phyloP scores from a whole-genome alignment of 1,140 invertebrate genomes.

The Neodiprion lecontei region DNA sequence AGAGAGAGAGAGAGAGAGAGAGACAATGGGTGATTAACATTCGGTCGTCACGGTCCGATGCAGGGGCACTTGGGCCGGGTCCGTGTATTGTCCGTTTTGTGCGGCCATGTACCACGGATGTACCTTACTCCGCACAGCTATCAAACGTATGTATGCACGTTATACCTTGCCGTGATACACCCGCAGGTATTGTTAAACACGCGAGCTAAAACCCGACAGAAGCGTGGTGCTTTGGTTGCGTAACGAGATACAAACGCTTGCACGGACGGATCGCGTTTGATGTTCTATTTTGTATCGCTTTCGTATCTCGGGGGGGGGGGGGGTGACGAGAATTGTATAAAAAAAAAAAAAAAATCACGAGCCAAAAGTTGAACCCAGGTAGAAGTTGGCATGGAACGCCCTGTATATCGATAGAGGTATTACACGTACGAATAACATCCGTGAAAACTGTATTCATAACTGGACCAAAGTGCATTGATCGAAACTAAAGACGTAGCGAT shows the following conservation, averaged over 20 bases:
- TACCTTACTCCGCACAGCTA: neutral
- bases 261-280: neutral
- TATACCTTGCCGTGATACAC: neutral
- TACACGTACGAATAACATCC: too few species aligned
- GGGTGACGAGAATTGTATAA: neutral
- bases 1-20: neutral
- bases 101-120: neutral
- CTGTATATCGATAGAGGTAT: too few species aligned
- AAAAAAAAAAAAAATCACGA: neutral
- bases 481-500: too few species aligned
- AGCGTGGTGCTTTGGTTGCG: conserved; percentile 2
- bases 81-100: neutral
- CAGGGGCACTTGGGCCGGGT: neutral
- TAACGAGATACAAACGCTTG: neutral
- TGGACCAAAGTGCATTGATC: too few species aligned
- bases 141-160: too few species aligned
- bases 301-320: neutral
- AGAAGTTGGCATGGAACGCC: too few species aligned
- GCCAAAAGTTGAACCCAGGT: too few species aligned
- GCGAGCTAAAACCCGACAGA: neutral
- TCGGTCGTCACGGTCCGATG: conserved; percentile 1
- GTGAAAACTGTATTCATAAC: too few species aligned
- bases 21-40: conserved; percentile 7
- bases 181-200: conserved; percentile 1
- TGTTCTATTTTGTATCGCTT: neutral